Evolutionary conservation across 2,888 invertebrate species (phyloP), one percentile per base, ranked within the genome.

Genomic region (Phyto melanocephala): DNA sequence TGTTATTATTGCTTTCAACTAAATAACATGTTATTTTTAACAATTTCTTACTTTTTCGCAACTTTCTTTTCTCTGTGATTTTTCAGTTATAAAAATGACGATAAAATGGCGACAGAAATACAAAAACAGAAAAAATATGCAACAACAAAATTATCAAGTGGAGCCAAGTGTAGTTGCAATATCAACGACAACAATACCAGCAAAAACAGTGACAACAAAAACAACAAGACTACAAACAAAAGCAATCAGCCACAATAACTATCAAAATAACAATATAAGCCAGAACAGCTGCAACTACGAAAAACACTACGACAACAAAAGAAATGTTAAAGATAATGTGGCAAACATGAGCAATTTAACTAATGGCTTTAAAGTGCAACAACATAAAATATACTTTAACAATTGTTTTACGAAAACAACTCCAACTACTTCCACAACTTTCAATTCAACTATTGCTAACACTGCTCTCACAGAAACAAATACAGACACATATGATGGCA

Each of bases 41-140:
- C 7, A 63, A 79, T 67, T 42, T 78, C 60, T 77, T 68, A 37
- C 8, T 50, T 24, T 70, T 42, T 54, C n/a, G n/a, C n/a, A n/a
- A n/a, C n/a, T n/a, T 62, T 42, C 50, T 20, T n/a, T 47, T 45
- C 63, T 75, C 20, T 47, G 20, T 37, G 56, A 54, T 56, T 72
- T 88, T 87, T 6, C 87, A 90, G 90, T 86, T 86, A 84, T 86
- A 87, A 89, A 87, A 87, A 90, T 90, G 90, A 88, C 89, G 86
- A 86, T 88, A 82, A 90, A 89, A 90, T 91, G 91, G 90, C 88
- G 90, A 81, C 90, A 89, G 83, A 90, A 90, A 89, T 88, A 87
- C 86, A 88, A 91, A 88, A 88, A 86, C 87, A 88, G 87, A 87
- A 87, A 89, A 87, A 85, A 84, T 85, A 72, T 78, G 72, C 65